Base-by-base conservation (phyloP, 1,140 invertebrate genomes). In the Delia radicum region DNA sequence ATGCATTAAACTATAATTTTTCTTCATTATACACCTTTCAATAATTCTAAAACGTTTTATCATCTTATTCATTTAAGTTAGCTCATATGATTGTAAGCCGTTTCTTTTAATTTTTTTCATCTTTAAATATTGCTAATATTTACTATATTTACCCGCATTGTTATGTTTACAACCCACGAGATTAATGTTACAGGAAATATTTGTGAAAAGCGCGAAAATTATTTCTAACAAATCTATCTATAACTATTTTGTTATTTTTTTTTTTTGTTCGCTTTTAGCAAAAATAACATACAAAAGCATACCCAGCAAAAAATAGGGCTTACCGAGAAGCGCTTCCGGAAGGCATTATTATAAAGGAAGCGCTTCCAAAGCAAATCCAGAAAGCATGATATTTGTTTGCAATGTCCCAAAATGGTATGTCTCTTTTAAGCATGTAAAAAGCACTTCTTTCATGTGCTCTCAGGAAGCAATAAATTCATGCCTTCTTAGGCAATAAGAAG, bases 111-210 rank as follows among this genome's bases (percentile, higher is more conserved):
- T 69, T 18, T 33, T 69, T 29, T 12, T 67, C 26, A 33, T 24
- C 65, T 18, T 21, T 33, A 69, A 69, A 69, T 69, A 69, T 69
- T 18, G 31, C 65, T 33, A 69, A 69, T 69, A 69, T 69, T 69
- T 69, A 69, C 65, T 33, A 33, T 69, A 33, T 33, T 33, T 69
- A 69, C 65, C 65, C 29, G 65, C 65, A 69, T 69, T 69, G 31
- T 31, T 28, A 15, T 28, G 29, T 31, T 67, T 28, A 29, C 65
- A 69, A 33, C 65, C 65, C 65, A 69, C 65, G 65, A 69, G 65
- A 69, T 69, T 69, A 69, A 69, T 69, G 65, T 69, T 69, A 21
- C 65, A 69, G 65, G 65, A 69, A 69, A 69, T 69, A 69, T 69
- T 69, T 33, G 65, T 69, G 65, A 69, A 69, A 69, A 33, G 65